A percentile compares a stretch with the other conserved stretches of the same genome.
Evolutionary conservation across 2,113 vertebrate species (phyloP).

Genomic region (Empidonax traillii): DNA sequence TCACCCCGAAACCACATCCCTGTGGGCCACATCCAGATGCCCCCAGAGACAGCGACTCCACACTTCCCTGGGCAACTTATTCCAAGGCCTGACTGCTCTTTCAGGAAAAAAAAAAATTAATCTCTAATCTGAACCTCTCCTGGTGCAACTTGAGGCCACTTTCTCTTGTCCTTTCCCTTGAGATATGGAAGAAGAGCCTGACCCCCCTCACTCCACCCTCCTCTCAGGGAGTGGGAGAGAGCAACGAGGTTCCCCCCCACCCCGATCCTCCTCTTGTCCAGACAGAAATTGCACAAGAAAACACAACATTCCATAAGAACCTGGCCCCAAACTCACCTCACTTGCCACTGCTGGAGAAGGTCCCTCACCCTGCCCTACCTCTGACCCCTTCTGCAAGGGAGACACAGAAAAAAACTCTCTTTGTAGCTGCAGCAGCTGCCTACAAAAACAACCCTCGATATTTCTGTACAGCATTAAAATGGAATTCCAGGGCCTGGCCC

Average conservation of each 20-base stretch:
- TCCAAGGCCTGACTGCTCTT: background rate
- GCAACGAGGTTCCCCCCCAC: no score
- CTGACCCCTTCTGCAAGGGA: background rate
- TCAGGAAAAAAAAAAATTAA: background rate
- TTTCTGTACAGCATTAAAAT: background rate
- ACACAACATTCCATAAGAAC: accelerated
- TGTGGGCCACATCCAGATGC: background rate
- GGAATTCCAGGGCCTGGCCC: background rate
- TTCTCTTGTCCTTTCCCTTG: background rate
- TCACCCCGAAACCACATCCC: background rate
- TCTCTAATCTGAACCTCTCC: background rate
- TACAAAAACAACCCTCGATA: background rate
- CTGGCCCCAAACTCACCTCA: background rate
- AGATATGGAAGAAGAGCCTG: background rate
- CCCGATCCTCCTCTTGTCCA: background rate
- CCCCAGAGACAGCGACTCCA: background rate
- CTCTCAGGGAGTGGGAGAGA: background rate
- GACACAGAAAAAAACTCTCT: background rate
- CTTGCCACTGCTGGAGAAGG: accelerated
- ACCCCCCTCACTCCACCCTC: background rate
- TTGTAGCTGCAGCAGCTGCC: background rate
- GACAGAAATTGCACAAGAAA: background rate
- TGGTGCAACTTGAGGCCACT: background rate
- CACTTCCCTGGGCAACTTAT: background rate
- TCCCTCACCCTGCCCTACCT: background rate